A percentile compares a stretch with the other conserved stretches of the same genome.
phyloP scores from a whole-genome alignment of 2,113 vertebrate genomes.

The Equus przewalskii region DNA sequence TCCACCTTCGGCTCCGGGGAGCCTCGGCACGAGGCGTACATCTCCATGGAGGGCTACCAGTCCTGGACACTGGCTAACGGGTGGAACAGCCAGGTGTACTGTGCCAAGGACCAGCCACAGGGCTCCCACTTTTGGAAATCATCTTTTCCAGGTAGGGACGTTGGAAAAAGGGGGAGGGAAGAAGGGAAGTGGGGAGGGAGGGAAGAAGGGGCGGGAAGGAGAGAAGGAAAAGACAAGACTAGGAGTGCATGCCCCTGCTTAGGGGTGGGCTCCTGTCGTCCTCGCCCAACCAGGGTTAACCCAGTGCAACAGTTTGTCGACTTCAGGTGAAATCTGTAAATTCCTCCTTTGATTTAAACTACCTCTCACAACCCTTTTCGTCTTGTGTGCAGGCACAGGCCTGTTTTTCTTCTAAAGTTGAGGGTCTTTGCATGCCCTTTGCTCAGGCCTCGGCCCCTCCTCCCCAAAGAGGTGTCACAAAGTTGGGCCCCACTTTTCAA shows the following conservation, averaged over 20 bases:
- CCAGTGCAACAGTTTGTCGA: not conserved
- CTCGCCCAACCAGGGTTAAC: not conserved
- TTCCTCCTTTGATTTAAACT: not conserved
- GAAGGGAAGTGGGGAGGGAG: not conserved
- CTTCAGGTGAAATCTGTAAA: conserved; percentile 33
- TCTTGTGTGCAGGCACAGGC: not conserved
- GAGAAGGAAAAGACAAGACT: not conserved
- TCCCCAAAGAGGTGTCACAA: conserved; percentile 48
- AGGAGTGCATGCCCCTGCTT: not conserved
- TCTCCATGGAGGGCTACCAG: conserved; percentile 92
- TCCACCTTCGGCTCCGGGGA: conserved; percentile 91
- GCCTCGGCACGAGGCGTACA: conserved; percentile 91
- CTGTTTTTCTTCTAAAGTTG: conserved; percentile 22
- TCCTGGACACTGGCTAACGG: conserved; percentile 93
- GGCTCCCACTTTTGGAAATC: conserved; percentile 93
- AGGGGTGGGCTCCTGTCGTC: not conserved
- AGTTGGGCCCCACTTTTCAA: conserved; percentile 12
- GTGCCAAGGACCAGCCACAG: conserved; percentile 92
- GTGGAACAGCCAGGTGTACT: conserved; percentile 93
- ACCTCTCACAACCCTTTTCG: not conserved
- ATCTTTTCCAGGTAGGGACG: conserved; percentile 91
- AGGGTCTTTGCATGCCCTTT: not conserved
- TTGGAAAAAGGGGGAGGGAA: not conserved
- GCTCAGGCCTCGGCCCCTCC: not conserved
- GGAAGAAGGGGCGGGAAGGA: too few species aligned